Base-by-base conservation (phyloP, 2,888 invertebrate species). In the Villa cingulata region DNA sequence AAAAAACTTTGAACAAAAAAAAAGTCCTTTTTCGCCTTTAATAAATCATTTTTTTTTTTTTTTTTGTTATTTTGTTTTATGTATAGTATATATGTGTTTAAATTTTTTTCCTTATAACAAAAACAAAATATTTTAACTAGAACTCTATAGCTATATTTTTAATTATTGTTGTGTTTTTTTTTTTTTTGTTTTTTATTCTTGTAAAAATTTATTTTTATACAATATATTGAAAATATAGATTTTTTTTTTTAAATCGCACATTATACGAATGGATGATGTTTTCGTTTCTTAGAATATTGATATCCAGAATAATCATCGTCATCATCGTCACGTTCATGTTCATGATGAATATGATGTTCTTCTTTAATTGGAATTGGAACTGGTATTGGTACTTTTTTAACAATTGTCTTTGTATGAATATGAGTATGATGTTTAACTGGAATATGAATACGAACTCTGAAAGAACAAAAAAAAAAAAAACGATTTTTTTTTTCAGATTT, bases 391-490 rank as follows among this genome's bases (percentile, higher is more conserved):
- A 69, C 64, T 53, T 68, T 69, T 57, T 68, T 69, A 45, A 69
- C 60, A 46, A 69, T 54, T 45, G 70, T 69, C 53, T 69, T 69
- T 3, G 68, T 68, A 51, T 68, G 68, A 19, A 68, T 58, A 58
- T 70, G 70, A 38, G 70, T 70, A 43, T 70, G 70, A 59, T 69
- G 69, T 51, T 69, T 69, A 41, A 69, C 65, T 4, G 69, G 69
- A 46, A 68, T 61, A 54, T 68, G 68, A 54, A 68, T 68, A 27
- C 68, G 62, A 49, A 68, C 65, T 56, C 68, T 68, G 41, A 3
- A 42, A 52, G 41, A 29, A 29, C 29, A 29, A 29, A 29, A 10
- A 29, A 29, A 6, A 29, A 29, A 29, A 10, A 29, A 29, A 10
- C 12, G 12, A 29, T 10, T 29, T 10, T 10, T 10, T 10, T n/a